These are phyloP conservation scores for Corythornis cristatus DNA, from an alignment of 2,113 vertebrate genomes.

Conservation along the genomic window DNA sequence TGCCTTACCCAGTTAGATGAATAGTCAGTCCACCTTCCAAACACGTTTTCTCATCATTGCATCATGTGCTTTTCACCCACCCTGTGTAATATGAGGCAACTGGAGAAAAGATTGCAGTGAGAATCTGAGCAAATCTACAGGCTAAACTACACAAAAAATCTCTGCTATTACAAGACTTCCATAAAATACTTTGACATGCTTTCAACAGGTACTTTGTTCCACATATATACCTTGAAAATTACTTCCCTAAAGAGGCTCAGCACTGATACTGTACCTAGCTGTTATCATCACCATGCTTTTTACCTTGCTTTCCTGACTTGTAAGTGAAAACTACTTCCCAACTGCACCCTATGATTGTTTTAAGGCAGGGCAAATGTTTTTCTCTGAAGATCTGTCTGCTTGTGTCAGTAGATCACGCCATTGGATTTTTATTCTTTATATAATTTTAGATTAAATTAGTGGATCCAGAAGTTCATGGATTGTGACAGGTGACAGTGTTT, in stretches of 20 bases:
- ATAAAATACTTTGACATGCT: neutral
- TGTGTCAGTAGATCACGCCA: neutral
- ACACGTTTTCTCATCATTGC: neutral
- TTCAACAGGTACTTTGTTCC: neutral
- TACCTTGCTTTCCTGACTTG: neutral
- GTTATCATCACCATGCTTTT: neutral
- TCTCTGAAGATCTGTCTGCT: neutral
- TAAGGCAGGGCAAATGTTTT: neutral
- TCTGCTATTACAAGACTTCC: neutral
- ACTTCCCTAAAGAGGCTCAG: neutral
- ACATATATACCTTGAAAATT: neutral
- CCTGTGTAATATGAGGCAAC: neutral
- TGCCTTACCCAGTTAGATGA: neutral
- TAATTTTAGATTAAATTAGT: neutral
- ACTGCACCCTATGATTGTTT: neutral
- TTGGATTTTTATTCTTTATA: neutral
- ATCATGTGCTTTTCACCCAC: neutral
- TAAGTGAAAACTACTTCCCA: neutral
- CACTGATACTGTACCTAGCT: rapidly evolving
- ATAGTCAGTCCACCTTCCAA: neutral
- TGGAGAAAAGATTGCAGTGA: neutral
- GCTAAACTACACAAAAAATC: neutral
- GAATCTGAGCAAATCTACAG: neutral
- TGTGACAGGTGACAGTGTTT: neutral
- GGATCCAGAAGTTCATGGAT: neutral